Evolutionary conservation across 2,888 invertebrate genomes (phyloP).

Genomic region (Patella pellucida): DNA sequence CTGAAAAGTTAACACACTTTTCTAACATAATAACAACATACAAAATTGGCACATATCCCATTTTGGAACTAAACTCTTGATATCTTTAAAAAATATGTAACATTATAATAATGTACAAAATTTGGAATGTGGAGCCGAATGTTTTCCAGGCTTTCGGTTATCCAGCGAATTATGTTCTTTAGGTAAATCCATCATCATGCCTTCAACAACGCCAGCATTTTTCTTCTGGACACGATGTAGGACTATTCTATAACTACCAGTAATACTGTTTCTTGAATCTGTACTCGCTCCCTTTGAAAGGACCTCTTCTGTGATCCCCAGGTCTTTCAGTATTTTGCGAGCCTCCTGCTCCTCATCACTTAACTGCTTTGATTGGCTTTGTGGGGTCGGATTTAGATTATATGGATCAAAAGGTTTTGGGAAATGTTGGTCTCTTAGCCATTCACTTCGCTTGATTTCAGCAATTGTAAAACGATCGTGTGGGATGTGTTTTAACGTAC

Average conservation of each 20-base stretch:
- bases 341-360: constrained; percentile 74
- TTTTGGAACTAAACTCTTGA: too few relatives aligned
- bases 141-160: not conserved
- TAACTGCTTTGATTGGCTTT: constrained; percentile 32
- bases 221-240: constrained; percentile 73
- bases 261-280: constrained; percentile 78
- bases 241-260: constrained; percentile 81
- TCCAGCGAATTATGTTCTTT: not conserved
- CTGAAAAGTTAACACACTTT: too few relatives aligned
- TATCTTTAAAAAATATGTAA: too few relatives aligned
- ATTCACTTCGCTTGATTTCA: constrained; percentile 73
- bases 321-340: constrained; percentile 73
- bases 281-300: constrained; percentile 74
- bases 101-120: not conserved
- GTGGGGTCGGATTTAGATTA: constrained; percentile 61
- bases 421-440: constrained; percentile 74
- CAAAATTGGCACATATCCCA: too few relatives aligned
- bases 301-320: constrained; percentile 77
- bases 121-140: constrained; percentile 2
- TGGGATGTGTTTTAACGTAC: constrained; percentile 69
- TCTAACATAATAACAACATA: too few relatives aligned
- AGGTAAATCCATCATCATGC: constrained; percentile 1
- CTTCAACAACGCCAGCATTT: constrained; percentile 44
- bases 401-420: constrained; percentile 69
- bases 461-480: constrained; percentile 69